Evolutionary conservation across 1,140 invertebrate species (phyloP), one percentile per base, ranked within the genome.

Genomic region (Heliothis virescens): DNA sequence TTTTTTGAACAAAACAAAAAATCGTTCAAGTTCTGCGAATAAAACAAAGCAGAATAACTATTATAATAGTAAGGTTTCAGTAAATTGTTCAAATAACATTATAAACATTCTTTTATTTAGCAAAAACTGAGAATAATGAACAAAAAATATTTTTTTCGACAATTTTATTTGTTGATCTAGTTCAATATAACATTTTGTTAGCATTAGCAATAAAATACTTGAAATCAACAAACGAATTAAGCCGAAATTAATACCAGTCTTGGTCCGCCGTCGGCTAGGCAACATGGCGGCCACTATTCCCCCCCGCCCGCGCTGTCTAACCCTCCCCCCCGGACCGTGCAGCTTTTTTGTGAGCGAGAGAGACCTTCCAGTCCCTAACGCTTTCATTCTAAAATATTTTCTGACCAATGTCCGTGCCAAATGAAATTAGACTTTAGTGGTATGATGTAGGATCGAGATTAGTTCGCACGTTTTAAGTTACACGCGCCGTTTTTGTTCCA

Each of bases 301-400:
- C 82, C 85, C 85, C 85, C 34, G 84, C 84, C 85, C 85, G 80
- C 83, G 74, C 79, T 83, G 84, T 90, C 88, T 90, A 89, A 90
- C 83, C 81, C 82, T 82, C 86, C 86, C 82, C n/a, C 86, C 60
- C 47, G 50, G 1, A 79, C 84, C 82, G 82, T 85, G 82, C 41
- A 89, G 87, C 91, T 94, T 94, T 94, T 94, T 94, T 94, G 93
- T 89, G 92, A 94, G 92, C 88, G 93, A 94, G 87, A 91, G 91
- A 92, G 93, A 94, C 91, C 81, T 93, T 93, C 90, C 87, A 88
- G 85, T 89, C 84, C 83, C 89, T 87, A 92, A 90, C 88, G 90
- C 89, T 93, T 93, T 93, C 91, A 86, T 94, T 92, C 93, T 90
- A 94, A 92, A 94, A 94, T 94, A 94, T 94, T 94, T 94, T 94